Conservation (phyloP, 2,797 vertebrate species). For the Ptychobarbus kaznakovi region DNA sequence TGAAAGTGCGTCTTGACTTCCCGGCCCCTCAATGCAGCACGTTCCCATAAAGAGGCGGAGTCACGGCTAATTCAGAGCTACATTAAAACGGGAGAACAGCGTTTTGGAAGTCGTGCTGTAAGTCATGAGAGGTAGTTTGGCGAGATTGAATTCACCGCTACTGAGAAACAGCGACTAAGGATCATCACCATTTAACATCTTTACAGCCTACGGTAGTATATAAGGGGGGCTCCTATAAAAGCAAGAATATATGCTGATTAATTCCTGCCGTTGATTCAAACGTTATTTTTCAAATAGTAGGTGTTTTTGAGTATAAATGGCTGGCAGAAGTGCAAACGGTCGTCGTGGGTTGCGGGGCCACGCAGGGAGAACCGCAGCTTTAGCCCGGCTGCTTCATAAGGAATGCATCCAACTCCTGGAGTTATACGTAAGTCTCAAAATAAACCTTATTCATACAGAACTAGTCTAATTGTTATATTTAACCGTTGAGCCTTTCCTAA, state of each 20-base stretch:
- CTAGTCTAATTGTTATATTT: constrained; percentile 6
- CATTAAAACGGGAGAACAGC: not conserved
- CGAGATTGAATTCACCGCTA: not conserved
- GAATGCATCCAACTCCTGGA: constrained; percentile 73
- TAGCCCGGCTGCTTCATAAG: constrained; percentile 72
- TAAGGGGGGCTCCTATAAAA: too few species aligned
- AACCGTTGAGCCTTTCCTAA: not conserved
- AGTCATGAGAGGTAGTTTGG: not conserved
- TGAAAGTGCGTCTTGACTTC: not conserved
- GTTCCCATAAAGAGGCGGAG: constrained; percentile 10
- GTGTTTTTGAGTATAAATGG: constrained; percentile 64
- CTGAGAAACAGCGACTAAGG: not conserved
- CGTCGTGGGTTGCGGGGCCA: constrained; percentile 56
- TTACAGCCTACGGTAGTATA: not conserved
- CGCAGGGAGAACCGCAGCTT: constrained; percentile 54
- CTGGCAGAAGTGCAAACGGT: constrained; percentile 61
- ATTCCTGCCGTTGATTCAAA: not conserved
- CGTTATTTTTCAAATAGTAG: constrained; percentile 5
- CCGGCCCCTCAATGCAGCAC: not conserved
- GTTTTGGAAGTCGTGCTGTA: not conserved
- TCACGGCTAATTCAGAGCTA: not conserved
- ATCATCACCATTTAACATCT: not conserved
- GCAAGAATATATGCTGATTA: not conserved
- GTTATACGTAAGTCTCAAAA: constrained; percentile 73
- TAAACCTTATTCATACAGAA: not conserved